phyloP scores from a whole-genome alignment of 2,797 vertebrate genomes.

The Pampus argenteus region DNA sequence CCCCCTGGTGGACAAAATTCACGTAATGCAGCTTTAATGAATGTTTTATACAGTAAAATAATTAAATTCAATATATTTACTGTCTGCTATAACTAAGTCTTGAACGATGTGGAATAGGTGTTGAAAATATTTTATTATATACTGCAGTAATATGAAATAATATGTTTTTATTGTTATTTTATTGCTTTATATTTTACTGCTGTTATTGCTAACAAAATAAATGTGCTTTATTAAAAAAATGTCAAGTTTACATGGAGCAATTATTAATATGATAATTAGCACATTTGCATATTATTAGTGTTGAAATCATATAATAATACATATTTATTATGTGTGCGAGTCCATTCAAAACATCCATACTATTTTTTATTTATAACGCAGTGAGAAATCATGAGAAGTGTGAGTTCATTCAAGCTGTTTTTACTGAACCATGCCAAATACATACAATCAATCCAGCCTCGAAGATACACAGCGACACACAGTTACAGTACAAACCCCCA shows the following conservation, averaged over 20 bases:
- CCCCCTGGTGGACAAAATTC: slow-evolving; percentile 12
- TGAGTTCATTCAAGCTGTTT: slow-evolving; percentile 70
- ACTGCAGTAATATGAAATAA: background rate
- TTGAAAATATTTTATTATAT: background rate
- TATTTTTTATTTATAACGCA: background rate
- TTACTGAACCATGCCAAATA: slow-evolving; percentile 85
- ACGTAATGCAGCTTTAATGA: background rate
- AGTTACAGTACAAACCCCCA: slow-evolving; percentile 74
- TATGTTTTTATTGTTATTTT: background rate
- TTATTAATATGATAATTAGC: background rate
- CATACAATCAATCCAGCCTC: slow-evolving; percentile 76
- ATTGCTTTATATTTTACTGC: background rate
- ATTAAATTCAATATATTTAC: too few species aligned
- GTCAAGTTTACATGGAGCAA: background rate
- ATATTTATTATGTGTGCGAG: background rate
- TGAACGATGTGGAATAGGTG: background rate
- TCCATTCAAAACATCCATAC: background rate
- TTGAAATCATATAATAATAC: background rate
- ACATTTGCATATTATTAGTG: background rate
- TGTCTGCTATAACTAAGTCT: background rate
- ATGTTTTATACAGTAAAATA: too few species aligned
- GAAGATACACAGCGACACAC: slow-evolving; percentile 76
- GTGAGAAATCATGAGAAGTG: slow-evolving; percentile 25
- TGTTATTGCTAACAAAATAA: background rate
- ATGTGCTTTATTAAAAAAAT: slow-evolving; percentile 2